phyloP scores from a whole-genome alignment of 2,113 vertebrate genomes.

The Oncorhynchus tshawytscha region DNA sequence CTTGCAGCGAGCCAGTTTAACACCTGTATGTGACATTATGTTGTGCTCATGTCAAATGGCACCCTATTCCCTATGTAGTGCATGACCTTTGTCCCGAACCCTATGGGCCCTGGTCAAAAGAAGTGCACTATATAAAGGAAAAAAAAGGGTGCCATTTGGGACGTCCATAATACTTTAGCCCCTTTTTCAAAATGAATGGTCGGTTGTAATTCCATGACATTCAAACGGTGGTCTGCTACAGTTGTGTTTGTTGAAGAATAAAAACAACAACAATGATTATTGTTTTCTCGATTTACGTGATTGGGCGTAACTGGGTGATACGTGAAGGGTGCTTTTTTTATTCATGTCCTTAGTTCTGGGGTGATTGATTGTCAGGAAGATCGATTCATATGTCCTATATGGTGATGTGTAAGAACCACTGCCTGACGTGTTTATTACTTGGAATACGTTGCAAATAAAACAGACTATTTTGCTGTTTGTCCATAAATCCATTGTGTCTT shows the following conservation, averaged over 20 bases:
- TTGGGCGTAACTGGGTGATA: conserved; percentile 5
- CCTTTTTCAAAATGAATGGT: not conserved
- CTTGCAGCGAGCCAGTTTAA: conserved; percentile 16
- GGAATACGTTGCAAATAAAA: conserved; percentile 80
- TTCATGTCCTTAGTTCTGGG: conserved; percentile 57
- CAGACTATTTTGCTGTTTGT: conserved; percentile 76
- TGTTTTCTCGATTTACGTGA: conserved; percentile 19
- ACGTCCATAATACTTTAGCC: too few species aligned
- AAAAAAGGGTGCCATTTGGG: not conserved
- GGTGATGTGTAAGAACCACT: conserved; percentile 74
- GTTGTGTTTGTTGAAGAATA: conserved; percentile 56
- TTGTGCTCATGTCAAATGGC: conserved; percentile 22
- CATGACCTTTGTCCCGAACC: too few species aligned
- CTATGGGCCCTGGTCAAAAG: too few species aligned
- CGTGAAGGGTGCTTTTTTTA: too few species aligned
- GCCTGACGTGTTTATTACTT: conserved; percentile 79
- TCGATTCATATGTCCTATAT: conserved; percentile 52
- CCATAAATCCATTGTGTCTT: conserved; percentile 25
- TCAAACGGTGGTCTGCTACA: conserved; percentile 41
- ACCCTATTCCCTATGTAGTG: not conserved
- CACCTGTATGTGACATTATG: conserved; percentile 20
- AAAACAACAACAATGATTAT: conserved; percentile 44
- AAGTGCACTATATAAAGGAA: too few species aligned
- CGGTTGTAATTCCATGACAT: conserved; percentile 35
- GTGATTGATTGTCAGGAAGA: conserved; percentile 40